Conservation (phyloP, 1,140 invertebrate species). For the Drosophila teissieri region DNA sequence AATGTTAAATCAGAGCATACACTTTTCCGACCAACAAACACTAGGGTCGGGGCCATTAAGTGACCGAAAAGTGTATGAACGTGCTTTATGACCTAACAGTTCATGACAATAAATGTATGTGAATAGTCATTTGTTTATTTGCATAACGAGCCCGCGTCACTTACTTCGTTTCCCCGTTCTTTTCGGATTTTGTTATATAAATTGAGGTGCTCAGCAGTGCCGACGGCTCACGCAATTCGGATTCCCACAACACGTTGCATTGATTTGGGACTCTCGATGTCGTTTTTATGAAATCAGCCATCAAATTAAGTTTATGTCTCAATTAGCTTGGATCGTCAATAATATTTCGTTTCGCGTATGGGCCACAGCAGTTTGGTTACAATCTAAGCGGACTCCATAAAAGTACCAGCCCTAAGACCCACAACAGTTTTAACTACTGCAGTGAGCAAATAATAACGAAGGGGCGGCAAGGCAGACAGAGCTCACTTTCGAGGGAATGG, state of each 20-base stretch:
- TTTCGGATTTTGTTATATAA: conserved; percentile 40
- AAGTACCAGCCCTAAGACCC: conserved; percentile 35
- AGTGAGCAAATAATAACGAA: conserved; percentile 21
- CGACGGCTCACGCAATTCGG: conserved; percentile 43
- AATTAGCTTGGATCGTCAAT: conserved; percentile 65
- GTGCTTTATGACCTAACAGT: conserved; percentile 45
- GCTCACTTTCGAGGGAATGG: conserved; percentile 5
- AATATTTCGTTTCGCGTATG: conserved; percentile 60
- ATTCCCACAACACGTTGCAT: conserved; percentile 47
- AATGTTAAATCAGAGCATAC: conserved; percentile 27
- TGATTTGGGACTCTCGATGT: conserved; percentile 60
- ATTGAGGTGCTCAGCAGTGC: conserved; percentile 22
- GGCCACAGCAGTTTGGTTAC: conserved; percentile 61
- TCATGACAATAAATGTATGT: conserved; percentile 41
- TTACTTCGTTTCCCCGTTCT: conserved; percentile 9
- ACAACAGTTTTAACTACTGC: conserved; percentile 24
- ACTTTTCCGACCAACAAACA: conserved; percentile 16
- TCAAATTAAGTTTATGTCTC: conserved; percentile 76
- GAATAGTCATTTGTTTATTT: conserved; percentile 44
- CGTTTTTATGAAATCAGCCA: conserved; percentile 60
- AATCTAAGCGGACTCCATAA: conserved; percentile 55
- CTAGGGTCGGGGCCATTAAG: conserved; percentile 7
- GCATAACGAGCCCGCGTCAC: conserved; percentile 41
- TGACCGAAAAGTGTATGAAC: conserved; percentile 13
- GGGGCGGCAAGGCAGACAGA: conserved; percentile 18